Percentiles rank a stretch among this genome's conserved stretches.
phyloP scores from a whole-genome alignment of 2,113 vertebrate genomes.

The Passerina amoena region DNA sequence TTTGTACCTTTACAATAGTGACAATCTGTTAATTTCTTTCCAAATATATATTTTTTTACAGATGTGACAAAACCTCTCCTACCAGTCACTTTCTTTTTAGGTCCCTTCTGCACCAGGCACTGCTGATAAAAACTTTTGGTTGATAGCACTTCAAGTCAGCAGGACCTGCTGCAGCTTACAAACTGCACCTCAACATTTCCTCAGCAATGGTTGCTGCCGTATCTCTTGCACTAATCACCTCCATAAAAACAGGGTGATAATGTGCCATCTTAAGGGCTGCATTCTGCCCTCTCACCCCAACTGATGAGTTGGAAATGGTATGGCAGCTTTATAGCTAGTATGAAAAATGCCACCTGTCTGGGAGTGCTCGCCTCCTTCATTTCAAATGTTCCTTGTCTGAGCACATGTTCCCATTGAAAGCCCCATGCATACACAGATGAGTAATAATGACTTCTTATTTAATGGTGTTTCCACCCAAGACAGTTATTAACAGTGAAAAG shows the following conservation, averaged over 20 bases:
- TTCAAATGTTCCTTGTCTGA: not conserved
- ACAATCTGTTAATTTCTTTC: not conserved
- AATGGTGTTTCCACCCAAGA: not conserved
- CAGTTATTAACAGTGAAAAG: not conserved
- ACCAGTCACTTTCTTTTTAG: not conserved
- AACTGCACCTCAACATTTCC: not conserved
- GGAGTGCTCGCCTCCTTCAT: not conserved
- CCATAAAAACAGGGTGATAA: not conserved
- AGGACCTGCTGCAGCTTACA: not conserved
- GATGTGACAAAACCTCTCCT: not conserved
- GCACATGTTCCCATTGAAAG: not conserved
- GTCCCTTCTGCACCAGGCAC: not conserved
- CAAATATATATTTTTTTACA: not conserved
- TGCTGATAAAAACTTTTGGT: not conserved
- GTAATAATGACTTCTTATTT: not conserved
- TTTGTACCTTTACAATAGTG: not conserved
- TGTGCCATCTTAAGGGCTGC: not conserved
- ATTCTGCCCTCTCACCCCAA: not conserved
- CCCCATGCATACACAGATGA: not conserved
- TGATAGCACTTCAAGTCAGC: not conserved
- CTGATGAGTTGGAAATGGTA: not conserved
- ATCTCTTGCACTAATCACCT: not conserved
- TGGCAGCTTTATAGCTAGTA: not conserved
- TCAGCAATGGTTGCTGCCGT: not conserved
- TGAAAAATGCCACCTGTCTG: rapidly evolving